Base-by-base conservation (phyloP, 2,113 vertebrate species). In the Centropus bengalensis region DNA sequence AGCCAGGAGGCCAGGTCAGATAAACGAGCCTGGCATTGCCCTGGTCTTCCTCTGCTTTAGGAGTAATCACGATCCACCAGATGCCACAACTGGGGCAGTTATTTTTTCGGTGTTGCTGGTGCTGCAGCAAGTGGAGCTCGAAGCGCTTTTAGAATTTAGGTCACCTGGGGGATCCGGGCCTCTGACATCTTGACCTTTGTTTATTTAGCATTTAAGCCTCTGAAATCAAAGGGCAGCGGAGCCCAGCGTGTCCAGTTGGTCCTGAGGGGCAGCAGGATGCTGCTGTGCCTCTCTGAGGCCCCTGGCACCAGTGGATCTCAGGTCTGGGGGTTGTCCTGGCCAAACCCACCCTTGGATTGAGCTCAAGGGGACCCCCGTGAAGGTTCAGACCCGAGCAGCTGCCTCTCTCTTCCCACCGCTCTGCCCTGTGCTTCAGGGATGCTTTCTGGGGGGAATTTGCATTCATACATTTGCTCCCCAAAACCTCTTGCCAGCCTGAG, bases 61-160 rank as follows among this genome's bases (percentile, higher is more conserved):
- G 59, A 83, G 74, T 6, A 23, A 14, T 38, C 7, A 2, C 3
- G 3, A 12, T 6, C 70, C 14, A 0, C 55, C 74, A 10, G 5
- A 9, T 63, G 76, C 76, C 71, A 26, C 82, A 87, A 5, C 63
- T 79, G 10, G 42, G 22, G 17, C 70, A 32, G 88, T 62, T 59
- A 58, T 94, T 82, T 82, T 60, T 66, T 83, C 40, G 3, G 4
- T 0, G 0, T 5, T 12, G 60, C 63, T 5, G 2, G n/a, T 5
- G 9, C 73, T 13, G 40, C 2, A 0, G 88, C 63, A 1, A 76
- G 36, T 26, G 4, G 67, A 93, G 94, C 30, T 55, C 86, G 95
- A 95, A 97, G 94, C 96, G 91, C 95, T 96, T 97, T 95, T 71
- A 91, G 75, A 96, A 97, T 97, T 95, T 94, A 97, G 97, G 96